These are phyloP conservation scores for Hemicrepidius hirtus DNA, from an alignment of 2,888 invertebrate genomes.

Conservation along the genomic window DNA sequence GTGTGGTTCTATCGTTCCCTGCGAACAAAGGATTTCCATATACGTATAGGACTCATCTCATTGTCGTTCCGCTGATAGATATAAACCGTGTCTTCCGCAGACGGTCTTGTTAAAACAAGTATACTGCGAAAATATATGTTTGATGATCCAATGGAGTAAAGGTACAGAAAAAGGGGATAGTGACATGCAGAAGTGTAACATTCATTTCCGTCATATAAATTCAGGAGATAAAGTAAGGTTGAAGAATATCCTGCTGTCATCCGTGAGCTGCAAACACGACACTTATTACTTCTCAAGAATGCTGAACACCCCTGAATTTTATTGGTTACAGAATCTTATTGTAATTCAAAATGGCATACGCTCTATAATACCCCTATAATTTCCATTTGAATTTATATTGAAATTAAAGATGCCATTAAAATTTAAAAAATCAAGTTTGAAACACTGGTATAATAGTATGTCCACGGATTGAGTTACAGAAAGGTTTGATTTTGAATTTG, in stretches of 20 bases:
- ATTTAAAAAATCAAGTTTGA: too few species aligned
- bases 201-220: background rate
- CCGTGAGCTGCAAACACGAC: background rate
- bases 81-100: background rate
- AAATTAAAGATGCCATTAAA: too few species aligned
- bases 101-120: background rate
- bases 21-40: conserved; percentile 9
- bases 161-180: too few species aligned
- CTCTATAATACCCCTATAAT: too few species aligned
- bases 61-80: conserved; percentile 6
- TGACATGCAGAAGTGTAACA: background rate
- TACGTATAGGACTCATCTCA: background rate
- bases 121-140: background rate
- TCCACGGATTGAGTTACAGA: too few species aligned
- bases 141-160: too few species aligned
- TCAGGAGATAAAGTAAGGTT: conserved; percentile 1
- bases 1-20: background rate
- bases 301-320: background rate
- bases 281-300: conserved; percentile 5
- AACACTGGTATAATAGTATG: too few species aligned
- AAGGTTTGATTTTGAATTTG: too few species aligned
- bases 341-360: too few species aligned
- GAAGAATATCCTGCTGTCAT: background rate
- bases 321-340: too few species aligned
- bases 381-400: too few species aligned